Base-by-base conservation (phyloP, 2,113 vertebrate species). In the Rhabdomys dilectus region DNA sequence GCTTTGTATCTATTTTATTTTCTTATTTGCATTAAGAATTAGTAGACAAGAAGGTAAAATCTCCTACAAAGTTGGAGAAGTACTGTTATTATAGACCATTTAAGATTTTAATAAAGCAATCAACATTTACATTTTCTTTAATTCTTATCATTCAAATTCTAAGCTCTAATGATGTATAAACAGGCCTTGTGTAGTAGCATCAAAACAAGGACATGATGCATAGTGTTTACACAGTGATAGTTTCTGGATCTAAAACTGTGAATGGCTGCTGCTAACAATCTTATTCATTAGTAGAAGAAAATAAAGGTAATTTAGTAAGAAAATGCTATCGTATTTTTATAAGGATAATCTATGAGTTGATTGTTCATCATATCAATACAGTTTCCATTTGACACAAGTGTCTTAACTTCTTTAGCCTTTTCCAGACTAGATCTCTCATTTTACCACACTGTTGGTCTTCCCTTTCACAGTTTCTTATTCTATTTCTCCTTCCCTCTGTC, bases 21-120 rank as follows among this genome's bases (percentile, higher is more conserved):
- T 89, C 34, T 87, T 94, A 95, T 72, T 95, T 22, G 82, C 4
- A 36, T 26, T 29, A 88, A n/a, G 13, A 90, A n/a, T 58, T 36
- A 93, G 34, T 88, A 51, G 2, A 56, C 5, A 36, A 91, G 12
- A 80, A 31, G 7, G 19, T 36, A 88, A 64, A 51, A 62, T 82
- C 62, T 91, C 90, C 17, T 16, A n/a, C 21, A 31, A 93, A 77
- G 34, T 78, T 8, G 10, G 66, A 66, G 7, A 76, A 94, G 15
- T 91, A 8, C 34, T 56, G 9, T 22, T 39, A 73, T 24, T 86
- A 16, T 70, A 53, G 1, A 73, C 80, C 45, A 84, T 6, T 72
- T 96, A 72, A 1, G 19, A 3, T 89, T 95, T 81, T 82, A 72
- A n/a, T 89, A n/a, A 72, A 84, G 45, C 72, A 97, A 76, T 22